Conservation (phyloP, 2,113 vertebrate genomes). For the Callochromis pleurospilus region DNA sequence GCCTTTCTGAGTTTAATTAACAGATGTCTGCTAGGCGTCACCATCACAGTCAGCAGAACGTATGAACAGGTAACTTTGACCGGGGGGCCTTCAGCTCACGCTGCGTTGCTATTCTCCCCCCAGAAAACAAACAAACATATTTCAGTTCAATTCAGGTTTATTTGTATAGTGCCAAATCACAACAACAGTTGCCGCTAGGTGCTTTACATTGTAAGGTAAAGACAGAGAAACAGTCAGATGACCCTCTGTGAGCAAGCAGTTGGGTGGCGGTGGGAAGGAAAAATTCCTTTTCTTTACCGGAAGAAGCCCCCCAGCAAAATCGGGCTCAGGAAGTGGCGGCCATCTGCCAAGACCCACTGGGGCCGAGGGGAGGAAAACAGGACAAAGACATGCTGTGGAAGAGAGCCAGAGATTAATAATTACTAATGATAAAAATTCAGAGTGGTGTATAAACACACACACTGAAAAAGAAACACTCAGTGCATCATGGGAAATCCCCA, state of each 20-base stretch:
- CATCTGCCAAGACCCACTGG: not conserved
- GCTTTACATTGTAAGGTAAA: not conserved
- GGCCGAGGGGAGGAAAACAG: not conserved
- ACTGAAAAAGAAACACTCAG: not conserved
- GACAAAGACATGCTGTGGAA: not conserved
- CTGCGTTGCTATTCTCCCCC: not conserved
- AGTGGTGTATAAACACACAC: not conserved
- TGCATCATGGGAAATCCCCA: not conserved
- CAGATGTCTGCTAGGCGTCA: not conserved
- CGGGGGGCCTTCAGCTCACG: not conserved
- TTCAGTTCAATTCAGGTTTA: not conserved
- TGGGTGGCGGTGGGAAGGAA: not conserved
- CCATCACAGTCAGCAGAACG: not conserved
- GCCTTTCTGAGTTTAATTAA: not conserved
- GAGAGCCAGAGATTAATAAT: not conserved
- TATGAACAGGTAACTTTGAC: not conserved
- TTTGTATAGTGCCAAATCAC: not conserved
- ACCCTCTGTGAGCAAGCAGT: not conserved
- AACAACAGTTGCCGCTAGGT: not conserved
- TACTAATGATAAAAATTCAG: not conserved
- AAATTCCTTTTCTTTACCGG: not conserved
- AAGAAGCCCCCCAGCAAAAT: not conserved
- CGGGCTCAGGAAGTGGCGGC: not conserved
- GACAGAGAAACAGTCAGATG: not conserved
- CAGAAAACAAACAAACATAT: not conserved